These are phyloP conservation scores for Anarsia innoxiella DNA, from an alignment of 2,888 invertebrate species.

Conservation along the genomic window DNA sequence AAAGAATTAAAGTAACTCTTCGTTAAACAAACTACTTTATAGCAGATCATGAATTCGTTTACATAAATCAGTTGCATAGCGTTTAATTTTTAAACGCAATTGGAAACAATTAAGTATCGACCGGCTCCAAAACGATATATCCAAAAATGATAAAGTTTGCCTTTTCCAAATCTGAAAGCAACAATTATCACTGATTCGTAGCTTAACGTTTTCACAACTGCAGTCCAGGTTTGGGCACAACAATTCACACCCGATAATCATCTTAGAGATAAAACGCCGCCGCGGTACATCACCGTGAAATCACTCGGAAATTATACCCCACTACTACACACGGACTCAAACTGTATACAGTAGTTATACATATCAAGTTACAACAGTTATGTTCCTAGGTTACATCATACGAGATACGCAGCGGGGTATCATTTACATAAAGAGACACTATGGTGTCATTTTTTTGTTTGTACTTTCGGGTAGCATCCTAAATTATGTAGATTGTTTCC, in stretches of 20 bases:
- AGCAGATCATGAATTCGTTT: no score
- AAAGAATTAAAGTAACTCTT: no score
- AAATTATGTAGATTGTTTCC: constrained; percentile 11
- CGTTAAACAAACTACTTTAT: no score
- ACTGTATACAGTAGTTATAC: constrained; percentile 1
- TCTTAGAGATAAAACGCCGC: constrained; percentile 54
- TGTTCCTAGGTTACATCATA: background rate
- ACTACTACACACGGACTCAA: constrained; percentile 11
- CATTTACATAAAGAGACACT: constrained; percentile 10
- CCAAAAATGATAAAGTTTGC: no score
- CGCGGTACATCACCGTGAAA: constrained; percentile 41
- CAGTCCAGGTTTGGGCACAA: constrained; percentile 44
- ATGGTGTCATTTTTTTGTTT: constrained; percentile 1
- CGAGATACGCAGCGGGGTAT: constrained; percentile 3
- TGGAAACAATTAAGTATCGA: no score
- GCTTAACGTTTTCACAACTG: constrained; percentile 36
- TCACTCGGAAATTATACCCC: constrained; percentile 30
- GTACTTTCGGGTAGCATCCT: constrained; percentile 2
- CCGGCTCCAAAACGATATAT: no score
- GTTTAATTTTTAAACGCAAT: no score
- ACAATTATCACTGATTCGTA: constrained; percentile 20
- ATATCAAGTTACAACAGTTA: background rate
- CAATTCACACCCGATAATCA: constrained; percentile 71
- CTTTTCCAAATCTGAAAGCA: no score
- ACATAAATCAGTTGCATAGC: no score